Evolutionary conservation across 2,888 invertebrate species (phyloP).

Genomic region (Drosophila leonis): DNA sequence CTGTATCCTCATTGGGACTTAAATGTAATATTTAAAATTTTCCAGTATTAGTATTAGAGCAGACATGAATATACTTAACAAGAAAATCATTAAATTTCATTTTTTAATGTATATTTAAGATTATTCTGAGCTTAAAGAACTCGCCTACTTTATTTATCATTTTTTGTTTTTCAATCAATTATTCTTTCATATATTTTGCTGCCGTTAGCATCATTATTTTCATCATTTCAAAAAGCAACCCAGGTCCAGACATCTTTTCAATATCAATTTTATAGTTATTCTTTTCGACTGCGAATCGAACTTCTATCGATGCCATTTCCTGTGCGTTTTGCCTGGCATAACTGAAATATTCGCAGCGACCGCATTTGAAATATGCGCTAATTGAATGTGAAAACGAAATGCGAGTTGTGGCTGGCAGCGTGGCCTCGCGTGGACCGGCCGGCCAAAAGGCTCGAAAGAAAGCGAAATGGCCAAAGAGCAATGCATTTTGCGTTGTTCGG

Average conservation of each 20-base stretch:
- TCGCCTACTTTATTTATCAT: background rate
- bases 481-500: constrained; percentile 77
- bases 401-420: constrained; percentile 38
- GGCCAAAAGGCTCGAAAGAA: constrained; percentile 41
- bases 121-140: background rate
- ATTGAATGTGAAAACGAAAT: constrained; percentile 76
- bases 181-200: background rate
- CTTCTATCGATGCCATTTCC: constrained; percentile 54
- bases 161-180: background rate
- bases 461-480: constrained; percentile 62
- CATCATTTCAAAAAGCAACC: background rate
- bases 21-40: too few relatives aligned
- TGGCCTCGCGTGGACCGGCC: constrained; percentile 10
- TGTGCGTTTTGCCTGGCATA: constrained; percentile 51
- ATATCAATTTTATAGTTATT: constrained; percentile 15
- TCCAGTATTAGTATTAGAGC: too few relatives aligned
- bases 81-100: background rate
- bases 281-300: constrained; percentile 9
- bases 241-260: background rate
- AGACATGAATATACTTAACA: too few relatives aligned
- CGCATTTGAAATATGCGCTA: constrained; percentile 75
- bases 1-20: too few relatives aligned
- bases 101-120: background rate
- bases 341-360: constrained; percentile 51
- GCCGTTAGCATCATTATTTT: background rate